Conservation (phyloP, 2,888 invertebrate species). For the Chromoteleia sp. region DNA sequence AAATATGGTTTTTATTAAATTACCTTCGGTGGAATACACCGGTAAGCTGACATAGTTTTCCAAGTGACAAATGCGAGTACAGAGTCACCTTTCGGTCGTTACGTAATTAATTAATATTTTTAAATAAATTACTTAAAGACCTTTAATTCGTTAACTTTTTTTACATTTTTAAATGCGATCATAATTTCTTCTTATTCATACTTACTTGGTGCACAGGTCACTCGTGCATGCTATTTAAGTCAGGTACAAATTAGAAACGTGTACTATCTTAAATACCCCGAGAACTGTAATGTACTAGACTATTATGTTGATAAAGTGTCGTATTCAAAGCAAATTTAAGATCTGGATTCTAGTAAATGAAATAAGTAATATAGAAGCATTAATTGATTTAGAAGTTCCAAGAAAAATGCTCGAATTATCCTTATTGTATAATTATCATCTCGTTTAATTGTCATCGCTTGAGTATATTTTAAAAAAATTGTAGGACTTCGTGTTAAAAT, state of each 20-base stretch:
- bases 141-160: no score
- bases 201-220: constrained; percentile 10
- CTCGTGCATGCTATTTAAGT: constrained; percentile 32
- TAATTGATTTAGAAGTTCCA: constrained; percentile 11
- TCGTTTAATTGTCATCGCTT: no score
- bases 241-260: constrained; percentile 50
- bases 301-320: constrained; percentile 73
- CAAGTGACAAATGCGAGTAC: no score
- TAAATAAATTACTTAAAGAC: no score
- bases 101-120: not conserved
- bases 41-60: no score
- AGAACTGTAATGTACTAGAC: constrained; percentile 69
- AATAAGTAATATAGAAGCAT: not conserved
- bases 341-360: constrained; percentile 70
- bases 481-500: no score
- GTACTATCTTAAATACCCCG: constrained; percentile 21
- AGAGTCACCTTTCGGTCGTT: no score
- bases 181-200: not conserved
- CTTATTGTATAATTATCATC: no score
- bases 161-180: not conserved
- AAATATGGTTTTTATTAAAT: no score
- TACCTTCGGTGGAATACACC: no score
- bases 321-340: constrained; percentile 61
- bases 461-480: no score
- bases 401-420: no score